phyloP scores from a whole-genome alignment of 2,113 vertebrate species.

The Piliocolobus tephrosceles region DNA sequence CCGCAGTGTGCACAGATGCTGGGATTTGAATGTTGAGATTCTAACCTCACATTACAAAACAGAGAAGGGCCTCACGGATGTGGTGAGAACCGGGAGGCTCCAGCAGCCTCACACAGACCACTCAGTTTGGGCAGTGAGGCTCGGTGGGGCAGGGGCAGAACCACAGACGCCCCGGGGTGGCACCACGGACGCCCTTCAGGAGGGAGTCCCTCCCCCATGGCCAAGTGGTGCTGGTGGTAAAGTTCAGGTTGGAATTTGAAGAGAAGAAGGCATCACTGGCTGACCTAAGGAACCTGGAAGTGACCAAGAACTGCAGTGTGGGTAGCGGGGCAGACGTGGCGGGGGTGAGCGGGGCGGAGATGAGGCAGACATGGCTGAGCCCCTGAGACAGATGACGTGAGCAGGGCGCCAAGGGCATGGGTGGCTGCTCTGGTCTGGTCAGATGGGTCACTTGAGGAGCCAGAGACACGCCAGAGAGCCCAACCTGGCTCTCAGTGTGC shows the following conservation, averaged over 20 bases:
- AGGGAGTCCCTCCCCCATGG: background rate
- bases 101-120: rapidly evolving
- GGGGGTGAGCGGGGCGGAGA: too few relatives aligned
- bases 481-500: background rate
- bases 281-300: background rate
- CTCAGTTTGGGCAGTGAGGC: background rate
- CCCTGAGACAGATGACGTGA: rapidly evolving
- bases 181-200: too few relatives aligned
- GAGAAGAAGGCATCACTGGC: background rate
- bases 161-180: too few relatives aligned
- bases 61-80: background rate
- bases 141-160: too few relatives aligned
- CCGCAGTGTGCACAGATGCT: background rate
- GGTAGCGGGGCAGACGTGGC: rapidly evolving
- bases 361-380: rapidly evolving
- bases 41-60: background rate
- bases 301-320: rapidly evolving
- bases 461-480: rapidly evolving
- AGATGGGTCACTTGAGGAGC: background rate
- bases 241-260: background rate
- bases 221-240: background rate
- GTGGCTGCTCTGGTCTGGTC: too few relatives aligned
- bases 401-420: rapidly evolving
- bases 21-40: background rate
- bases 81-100: too few relatives aligned